Conservation (phyloP, 2,797 vertebrate genomes). For the Eulemur coronatus region DNA sequence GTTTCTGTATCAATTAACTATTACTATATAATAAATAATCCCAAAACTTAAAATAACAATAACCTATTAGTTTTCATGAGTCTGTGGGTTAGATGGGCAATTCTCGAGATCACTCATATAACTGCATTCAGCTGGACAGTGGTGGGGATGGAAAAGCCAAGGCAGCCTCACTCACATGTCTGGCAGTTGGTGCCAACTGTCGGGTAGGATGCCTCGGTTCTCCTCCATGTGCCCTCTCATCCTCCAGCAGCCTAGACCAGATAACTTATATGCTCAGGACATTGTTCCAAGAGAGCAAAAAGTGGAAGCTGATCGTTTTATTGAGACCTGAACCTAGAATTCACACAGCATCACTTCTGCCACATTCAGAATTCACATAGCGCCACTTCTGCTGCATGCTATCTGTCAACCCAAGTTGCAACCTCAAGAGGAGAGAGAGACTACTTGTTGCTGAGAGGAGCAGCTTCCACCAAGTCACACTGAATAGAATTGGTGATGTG, state of each 20-base stretch:
- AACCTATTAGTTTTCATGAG: not conserved
- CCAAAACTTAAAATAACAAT: not conserved
- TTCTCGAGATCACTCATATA: not conserved
- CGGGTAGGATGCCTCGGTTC: not conserved
- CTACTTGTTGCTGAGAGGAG: not conserved
- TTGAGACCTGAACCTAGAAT: not conserved
- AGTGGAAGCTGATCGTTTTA: not conserved
- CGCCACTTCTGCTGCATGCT: not conserved
- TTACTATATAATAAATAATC: not conserved
- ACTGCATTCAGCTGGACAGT: not conserved
- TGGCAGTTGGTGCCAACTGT: not conserved
- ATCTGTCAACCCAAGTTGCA: not conserved
- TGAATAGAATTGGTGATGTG: not conserved
- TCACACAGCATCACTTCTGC: not conserved
- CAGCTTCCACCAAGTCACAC: not conserved
- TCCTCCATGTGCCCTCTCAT: not conserved
- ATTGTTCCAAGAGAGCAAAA: not conserved
- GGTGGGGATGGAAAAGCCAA: not conserved
- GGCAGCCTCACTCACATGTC: not conserved
- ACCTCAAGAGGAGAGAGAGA: not conserved
- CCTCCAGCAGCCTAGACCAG: not conserved
- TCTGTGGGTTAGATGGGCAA: not conserved
- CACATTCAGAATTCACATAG: not conserved
- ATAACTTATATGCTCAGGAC: not conserved
- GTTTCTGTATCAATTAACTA: conserved; percentile 13